Base-by-base conservation (phyloP, 2,113 vertebrate genomes). In the Oreocharis arfaki region DNA sequence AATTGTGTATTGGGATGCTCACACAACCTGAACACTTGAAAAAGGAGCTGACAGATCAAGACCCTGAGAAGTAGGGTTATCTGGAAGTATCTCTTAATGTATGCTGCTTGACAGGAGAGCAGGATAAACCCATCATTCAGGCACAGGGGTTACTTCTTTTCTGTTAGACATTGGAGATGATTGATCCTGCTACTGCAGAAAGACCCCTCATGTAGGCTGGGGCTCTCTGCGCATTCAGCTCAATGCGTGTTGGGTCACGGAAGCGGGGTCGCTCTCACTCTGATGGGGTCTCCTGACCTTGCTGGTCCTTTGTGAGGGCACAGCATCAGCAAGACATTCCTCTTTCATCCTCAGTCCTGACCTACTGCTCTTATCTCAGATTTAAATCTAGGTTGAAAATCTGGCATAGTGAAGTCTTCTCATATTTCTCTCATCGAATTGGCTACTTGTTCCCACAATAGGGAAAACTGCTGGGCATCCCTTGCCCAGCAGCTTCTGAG, bases 191-290 rank as follows among this genome's bases (percentile, higher is more conserved):
- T 39, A 1, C n/a, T 55, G 52, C 33, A 81, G 37, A 21, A 76
- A 47, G 32, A 37, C 10, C 26, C 21, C 21, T 92, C 0, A 0
- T 80, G 77, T 50, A n/a, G 64, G 27, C 4, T 56, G 46, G 20
- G 27, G 18, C 20, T 52, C 46, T 67, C 4, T 42, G 23, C n/a
- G 27, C 10, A 2, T 41, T 57, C 42, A 41, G n/a, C 32, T 90
- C 60, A 30, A 1, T 35, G 64, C 16, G 7, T 20, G 2, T 1
- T 28, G 9, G 26, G 23, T 69, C 19, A 13, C 52, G 63, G 55
- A 60, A 37, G 37, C n/a, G 53, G 42, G 9, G 26, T 68, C 47
- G 42, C n/a, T 21, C 12, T 37, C 0, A 0, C 17, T 70, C 83
- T 57, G 11, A 21, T 16, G 33, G 15, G 19, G 9, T 53, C 73